These are phyloP conservation scores for Varanus komodoensis DNA, from an alignment of 2,113 vertebrate genomes.

Conservation along the genomic window DNA sequence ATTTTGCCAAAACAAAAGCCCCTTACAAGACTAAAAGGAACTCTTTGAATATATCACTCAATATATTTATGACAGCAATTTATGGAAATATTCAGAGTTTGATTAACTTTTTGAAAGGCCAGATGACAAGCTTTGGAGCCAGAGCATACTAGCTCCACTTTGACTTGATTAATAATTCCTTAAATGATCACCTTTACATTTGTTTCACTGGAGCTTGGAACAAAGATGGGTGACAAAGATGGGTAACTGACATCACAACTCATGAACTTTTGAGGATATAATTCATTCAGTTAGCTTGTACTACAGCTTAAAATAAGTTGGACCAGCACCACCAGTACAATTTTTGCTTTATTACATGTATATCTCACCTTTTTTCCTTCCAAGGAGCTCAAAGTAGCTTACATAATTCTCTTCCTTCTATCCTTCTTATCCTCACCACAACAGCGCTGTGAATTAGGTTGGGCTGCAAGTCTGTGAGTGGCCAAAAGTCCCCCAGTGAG, in stretches of 20 bases:
- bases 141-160: neutral
- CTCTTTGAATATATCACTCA: neutral
- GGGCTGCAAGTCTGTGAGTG: too few relatives aligned
- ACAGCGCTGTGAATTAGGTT: too few relatives aligned
- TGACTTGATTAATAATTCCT: neutral
- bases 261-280: neutral
- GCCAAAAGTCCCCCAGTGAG: too few relatives aligned
- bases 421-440: too few relatives aligned
- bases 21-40: fast-evolving
- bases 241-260: neutral
- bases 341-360: neutral
- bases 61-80: neutral
- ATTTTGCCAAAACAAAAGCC: fast-evolving
- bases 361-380: too few relatives aligned
- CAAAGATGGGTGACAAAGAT: neutral
- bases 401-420: too few relatives aligned
- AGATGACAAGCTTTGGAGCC: conserved; percentile 32
- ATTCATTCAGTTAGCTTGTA: neutral
- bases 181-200: neutral
- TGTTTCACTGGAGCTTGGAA: neutral
- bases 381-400: too few relatives aligned
- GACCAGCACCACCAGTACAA: too few relatives aligned
- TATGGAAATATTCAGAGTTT: fast-evolving
- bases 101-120: neutral
- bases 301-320: neutral